phyloP scores from a whole-genome alignment of 2,888 invertebrate species.

The Anagyrus pseudococci region DNA sequence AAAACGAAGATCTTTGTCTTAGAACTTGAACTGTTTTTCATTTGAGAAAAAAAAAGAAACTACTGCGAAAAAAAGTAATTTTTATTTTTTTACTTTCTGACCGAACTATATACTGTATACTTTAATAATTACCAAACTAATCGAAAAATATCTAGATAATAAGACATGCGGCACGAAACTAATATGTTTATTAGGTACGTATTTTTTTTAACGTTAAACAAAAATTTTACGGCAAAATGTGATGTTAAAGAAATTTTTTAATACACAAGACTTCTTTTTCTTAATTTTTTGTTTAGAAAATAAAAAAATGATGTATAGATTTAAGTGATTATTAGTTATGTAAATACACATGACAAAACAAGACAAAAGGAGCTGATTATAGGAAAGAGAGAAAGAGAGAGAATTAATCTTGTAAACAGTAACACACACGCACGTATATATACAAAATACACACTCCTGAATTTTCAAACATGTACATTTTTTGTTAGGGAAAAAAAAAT shows the following conservation, averaged over 20 bases:
- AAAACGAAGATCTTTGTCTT: too few relatives aligned
- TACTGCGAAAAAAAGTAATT: conserved; percentile 1
- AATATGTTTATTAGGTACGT: conserved; percentile 14
- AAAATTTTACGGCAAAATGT: conserved; percentile 14
- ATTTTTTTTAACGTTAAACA: conserved; percentile 18
- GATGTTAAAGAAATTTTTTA: conserved; percentile 19
- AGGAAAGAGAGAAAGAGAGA: conserved; percentile 21
- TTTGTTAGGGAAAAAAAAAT: conserved; percentile 25
- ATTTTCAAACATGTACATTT: conserved; percentile 35
- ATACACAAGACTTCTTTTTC: conserved; percentile 8
- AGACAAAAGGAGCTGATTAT: conserved; percentile 3
- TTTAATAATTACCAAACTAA: conserved; percentile 6
- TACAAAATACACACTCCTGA: conserved; percentile 5
- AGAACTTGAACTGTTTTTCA: conserved; percentile 4
- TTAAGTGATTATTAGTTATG: conserved; percentile 29
- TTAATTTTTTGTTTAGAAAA: conserved; percentile 11
- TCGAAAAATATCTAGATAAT: conserved; percentile 20
- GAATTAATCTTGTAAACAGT: conserved; percentile 1
- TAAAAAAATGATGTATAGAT: conserved; percentile 7
- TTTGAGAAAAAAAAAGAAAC: conserved; percentile 4
- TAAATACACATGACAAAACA: conserved; percentile 25
- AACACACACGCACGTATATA: too few relatives aligned
- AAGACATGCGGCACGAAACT: conserved; percentile 23
- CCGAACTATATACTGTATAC: conserved; percentile 2
- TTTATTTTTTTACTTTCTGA: conserved; percentile 18